Base-by-base conservation (phyloP, 2,888 invertebrate species). In the Suillia variegata region DNA sequence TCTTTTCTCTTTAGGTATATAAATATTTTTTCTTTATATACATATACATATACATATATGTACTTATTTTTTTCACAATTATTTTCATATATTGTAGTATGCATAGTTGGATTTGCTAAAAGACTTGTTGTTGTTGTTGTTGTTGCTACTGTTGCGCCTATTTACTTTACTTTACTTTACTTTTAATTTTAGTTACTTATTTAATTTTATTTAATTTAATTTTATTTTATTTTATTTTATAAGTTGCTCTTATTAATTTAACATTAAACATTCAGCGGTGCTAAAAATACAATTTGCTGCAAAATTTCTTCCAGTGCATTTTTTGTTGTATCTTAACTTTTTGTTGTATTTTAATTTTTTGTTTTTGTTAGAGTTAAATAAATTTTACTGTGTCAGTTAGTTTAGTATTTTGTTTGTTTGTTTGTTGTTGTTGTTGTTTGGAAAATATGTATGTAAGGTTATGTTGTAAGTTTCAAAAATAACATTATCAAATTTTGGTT, bases 21-120 rank as follows among this genome's bases (percentile, higher is more conserved):
- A 56, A 53, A 55, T 59, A 62, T 61, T 69, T 62, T 47, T 8
- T 50, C 53, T n/a, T n/a, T n/a, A n/a, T n/a, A n/a, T n/a, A n/a
- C n/a, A n/a, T n/a, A n/a, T n/a, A n/a, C n/a, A n/a, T n/a, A n/a
- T n/a, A n/a, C n/a, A n/a, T n/a, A n/a, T n/a, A 63, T 49, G 58
- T 64, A 67, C 60, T 54, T 61, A 62, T 66, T 57, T 68, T 61
- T n/a, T n/a, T n/a, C n/a, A n/a, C n/a, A n/a, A n/a, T n/a, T n/a
- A n/a, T n/a, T n/a, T n/a, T n/a, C n/a, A n/a, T n/a, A n/a, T n/a
- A n/a, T n/a, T n/a, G n/a, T n/a, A n/a, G n/a, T n/a, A n/a, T n/a
- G n/a, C n/a, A n/a, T n/a, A n/a, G n/a, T n/a, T n/a, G n/a, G n/a
- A n/a, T n/a, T n/a, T n/a, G n/a, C n/a, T n/a, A n/a, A n/a, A n/a